Base-by-base conservation (phyloP, 2,113 vertebrate genomes). In the Oryzias melastigma region DNA sequence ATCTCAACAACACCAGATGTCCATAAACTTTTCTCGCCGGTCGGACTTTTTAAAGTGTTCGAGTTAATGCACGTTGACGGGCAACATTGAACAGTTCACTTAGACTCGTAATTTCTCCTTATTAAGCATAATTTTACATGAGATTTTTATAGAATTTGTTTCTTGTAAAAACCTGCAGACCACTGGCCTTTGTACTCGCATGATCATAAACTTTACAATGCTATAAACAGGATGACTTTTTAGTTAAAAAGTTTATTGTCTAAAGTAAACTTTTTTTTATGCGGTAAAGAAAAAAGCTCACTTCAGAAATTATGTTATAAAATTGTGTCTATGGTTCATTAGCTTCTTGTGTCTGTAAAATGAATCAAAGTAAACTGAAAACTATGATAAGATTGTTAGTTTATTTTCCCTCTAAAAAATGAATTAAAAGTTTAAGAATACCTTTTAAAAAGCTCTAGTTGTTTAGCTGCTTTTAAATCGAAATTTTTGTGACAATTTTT, bases 1-100 rank as follows among this genome's bases (percentile, higher is more conserved):
- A 84, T 81, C 81, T 75, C 72, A 88, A 65, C 68, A 79, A 70
- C 61, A 79, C 83, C 87, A 90, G 85, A 90, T 91, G 87, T 88
- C 83, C 78, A 81, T 87, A 80, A 87, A 84, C 71, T 50, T 78
- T 48, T 83, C 18, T 62, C 45, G 54, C 52, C 71, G 66, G 50
- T 50, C 50, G 27, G 43, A 52, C 60, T 74, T 78, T 74, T 61
- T 63, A 65, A 64, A 65, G 58, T 42, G 48, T 59, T 65, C 16
- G 49, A 41, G 15, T 54, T 44, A 15, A 29, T 58, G 44, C 24
- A 53, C 70, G 57, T 65, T 66, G 48, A 47, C 58, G 41, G 40
- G 73, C 46, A 60, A n/a, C 63, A 75, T 77, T 54, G 27, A 27
- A n/a, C 43, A 54, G 22, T 56, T 45, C 18, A 42, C 5, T 65